Base-by-base conservation (phyloP, 2,113 vertebrate species). In the Gallinago undulata region DNA sequence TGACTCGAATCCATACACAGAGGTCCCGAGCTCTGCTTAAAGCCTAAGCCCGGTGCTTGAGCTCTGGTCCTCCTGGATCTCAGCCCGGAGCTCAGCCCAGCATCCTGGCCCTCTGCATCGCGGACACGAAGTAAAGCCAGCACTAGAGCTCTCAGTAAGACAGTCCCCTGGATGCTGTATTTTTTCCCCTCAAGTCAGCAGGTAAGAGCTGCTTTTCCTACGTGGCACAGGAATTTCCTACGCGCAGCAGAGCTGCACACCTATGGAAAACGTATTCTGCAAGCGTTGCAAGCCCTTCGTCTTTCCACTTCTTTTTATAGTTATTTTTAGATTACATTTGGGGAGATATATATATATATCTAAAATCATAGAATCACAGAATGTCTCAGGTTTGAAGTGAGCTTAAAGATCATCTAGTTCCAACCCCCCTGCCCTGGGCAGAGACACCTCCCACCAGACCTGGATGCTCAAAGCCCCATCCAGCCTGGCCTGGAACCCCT, bases 61-160 rank as follows among this genome's bases (percentile, higher is more conserved):
- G 93, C 86, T 95, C 90, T 90, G 93, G 87, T 77, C 78, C 35
- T 69, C 30, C 78, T 95, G 95, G 93, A 92, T 13, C 47, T 16
- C 47, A 66, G 91, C 94, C 94, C 30, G 0, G 62, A 75, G 79
- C 62, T 81, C 81, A 81, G 76, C 62, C 68, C 76, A 47, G 45
- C 13, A 1, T n/a, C 68, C 79, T 59, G 94, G 48, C 93, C 86
- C 78, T 91, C 51, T 17, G 31, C 76, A 39, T 84, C 11, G 1
- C 3, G 88, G 57, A 88, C 93, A 59, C 0, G 0, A 57, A 79
- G 10, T 4, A 16, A 92, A 94, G 72, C 79, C 86, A 86, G 77
- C 56, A 2, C 63, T 57, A 73, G 73, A 91, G 69, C 7, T 9
- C 56, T 89, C 84, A 60, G 79, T 22, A 35, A 86, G 35, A 19